These are phyloP conservation scores for Trisateles emortualis DNA, from an alignment of 2,888 invertebrate species.

Conservation along the genomic window DNA sequence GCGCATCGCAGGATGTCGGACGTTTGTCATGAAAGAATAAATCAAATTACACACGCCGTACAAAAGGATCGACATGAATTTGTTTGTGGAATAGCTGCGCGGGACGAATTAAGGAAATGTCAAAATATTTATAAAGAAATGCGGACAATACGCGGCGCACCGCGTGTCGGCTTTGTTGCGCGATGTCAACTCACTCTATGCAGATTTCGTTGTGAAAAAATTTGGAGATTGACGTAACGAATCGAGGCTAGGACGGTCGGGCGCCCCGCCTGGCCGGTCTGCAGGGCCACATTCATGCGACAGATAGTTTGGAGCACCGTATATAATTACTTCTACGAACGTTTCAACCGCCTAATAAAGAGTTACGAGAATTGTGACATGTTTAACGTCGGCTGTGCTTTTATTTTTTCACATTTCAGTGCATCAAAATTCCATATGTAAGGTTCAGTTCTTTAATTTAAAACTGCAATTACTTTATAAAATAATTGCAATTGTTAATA, in stretches of 20 bases:
- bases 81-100: slow-evolving; percentile 79
- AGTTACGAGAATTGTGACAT: slow-evolving; percentile 73
- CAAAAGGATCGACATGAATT: slow-evolving; percentile 82
- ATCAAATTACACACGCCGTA: slow-evolving; percentile 83
- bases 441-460: slow-evolving; percentile 14
- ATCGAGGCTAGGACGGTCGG: slow-evolving; percentile 67
- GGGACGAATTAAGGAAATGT: slow-evolving; percentile 82
- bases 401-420: slow-evolving; percentile 62
- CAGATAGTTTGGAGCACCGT: slow-evolving; percentile 79
- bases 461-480: slow-evolving; percentile 30
- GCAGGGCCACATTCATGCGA: slow-evolving; percentile 67
- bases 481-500: slow-evolving; percentile 32
- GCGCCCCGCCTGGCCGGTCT: slow-evolving; percentile 73
- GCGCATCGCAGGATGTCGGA: slow-evolving; percentile 75
- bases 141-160: slow-evolving; percentile 74
- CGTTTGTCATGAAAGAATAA: slow-evolving; percentile 82
- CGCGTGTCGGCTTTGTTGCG: slow-evolving; percentile 76
- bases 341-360: slow-evolving; percentile 75
- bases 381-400: slow-evolving; percentile 57
- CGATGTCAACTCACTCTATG: slow-evolving; percentile 84
- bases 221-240: slow-evolving; percentile 84
- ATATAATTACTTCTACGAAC: slow-evolving; percentile 83
- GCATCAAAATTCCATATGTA: slow-evolving; percentile 47
- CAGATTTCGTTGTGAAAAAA: slow-evolving; percentile 80
- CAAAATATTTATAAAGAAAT: slow-evolving; percentile 87